These are phyloP conservation scores for Amblyraja radiata DNA, from an alignment of 2,797 vertebrate species.

Conservation along the genomic window DNA sequence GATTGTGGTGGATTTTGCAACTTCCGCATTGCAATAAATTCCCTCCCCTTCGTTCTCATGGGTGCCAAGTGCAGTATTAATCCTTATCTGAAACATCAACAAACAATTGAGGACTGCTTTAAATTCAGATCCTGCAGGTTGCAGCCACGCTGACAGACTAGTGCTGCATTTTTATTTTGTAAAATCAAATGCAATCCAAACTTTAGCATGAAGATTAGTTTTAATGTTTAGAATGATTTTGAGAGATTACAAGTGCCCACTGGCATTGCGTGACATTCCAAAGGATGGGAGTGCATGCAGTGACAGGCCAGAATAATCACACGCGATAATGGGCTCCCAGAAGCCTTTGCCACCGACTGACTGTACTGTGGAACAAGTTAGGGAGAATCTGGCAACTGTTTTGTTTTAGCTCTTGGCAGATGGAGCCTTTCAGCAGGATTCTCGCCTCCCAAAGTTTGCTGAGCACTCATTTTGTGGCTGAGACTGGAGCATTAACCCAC, in stretches of 20 bases:
- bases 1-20: no score
- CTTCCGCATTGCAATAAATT: no score
- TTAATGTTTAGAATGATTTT: background rate
- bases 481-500: background rate
- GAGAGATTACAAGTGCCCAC: background rate
- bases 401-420: background rate
- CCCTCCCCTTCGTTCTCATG: background rate
- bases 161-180: background rate
- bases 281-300: background rate
- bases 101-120: no score
- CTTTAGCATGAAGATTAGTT: background rate
- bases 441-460: background rate
- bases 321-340: background rate
- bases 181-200: background rate
- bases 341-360: background rate
- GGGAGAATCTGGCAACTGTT: background rate
- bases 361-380: background rate
- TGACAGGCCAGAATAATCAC: constrained; percentile 5
- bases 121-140: background rate
- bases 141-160: background rate
- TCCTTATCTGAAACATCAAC: background rate
- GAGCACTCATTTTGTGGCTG: background rate
- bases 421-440: background rate
- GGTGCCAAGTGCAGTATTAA: background rate
- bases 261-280: constrained; percentile 29